phyloP scores from a whole-genome alignment of 2,797 vertebrate species.

The Spinibarbus caldwelli region DNA sequence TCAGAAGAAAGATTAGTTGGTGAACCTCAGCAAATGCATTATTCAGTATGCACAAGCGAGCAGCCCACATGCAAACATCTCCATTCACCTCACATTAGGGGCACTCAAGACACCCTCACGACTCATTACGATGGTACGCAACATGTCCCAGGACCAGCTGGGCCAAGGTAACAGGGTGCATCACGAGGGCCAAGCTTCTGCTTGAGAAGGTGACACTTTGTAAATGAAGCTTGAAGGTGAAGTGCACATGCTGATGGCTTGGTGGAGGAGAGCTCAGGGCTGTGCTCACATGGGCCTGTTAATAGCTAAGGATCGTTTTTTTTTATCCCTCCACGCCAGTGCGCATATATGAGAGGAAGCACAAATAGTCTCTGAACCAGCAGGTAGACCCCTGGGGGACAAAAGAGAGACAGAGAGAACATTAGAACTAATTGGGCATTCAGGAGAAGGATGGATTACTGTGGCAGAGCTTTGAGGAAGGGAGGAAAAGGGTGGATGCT shows the following conservation, averaged over 20 bases:
- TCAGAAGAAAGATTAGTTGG: conserved; percentile 26
- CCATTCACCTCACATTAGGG: conserved; percentile 50
- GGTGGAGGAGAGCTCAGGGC: conserved; percentile 9
- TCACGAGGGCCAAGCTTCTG: conserved; percentile 40
- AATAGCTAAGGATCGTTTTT: conserved; percentile 26
- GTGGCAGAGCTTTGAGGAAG: conserved; percentile 35
- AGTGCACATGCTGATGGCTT: conserved; percentile 34
- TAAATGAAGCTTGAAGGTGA: conserved; percentile 53
- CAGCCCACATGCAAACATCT: conserved; percentile 39
- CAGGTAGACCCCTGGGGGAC: conserved; percentile 52
- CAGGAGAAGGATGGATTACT: conserved; percentile 56
- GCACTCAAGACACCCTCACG: conserved; percentile 29
- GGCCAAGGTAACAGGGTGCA: conserved; percentile 44
- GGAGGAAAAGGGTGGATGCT: conserved; percentile 44
- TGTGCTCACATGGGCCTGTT: conserved; percentile 12
- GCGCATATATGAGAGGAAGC: conserved; percentile 27
- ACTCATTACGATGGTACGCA: conserved; percentile 39
- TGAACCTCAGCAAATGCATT: conserved; percentile 43
- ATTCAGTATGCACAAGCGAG: conserved; percentile 27
- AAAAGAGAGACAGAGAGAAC: conserved; percentile 55
- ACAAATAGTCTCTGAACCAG: conserved; percentile 41
- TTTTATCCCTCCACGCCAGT: conserved; percentile 18
- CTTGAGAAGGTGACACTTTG: conserved; percentile 53
- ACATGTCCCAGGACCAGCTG: conserved; percentile 22
- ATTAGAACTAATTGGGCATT: conserved; percentile 63